Evolutionary conservation across 2,113 vertebrate species (phyloP), one percentile per base, ranked within the genome.

Genomic region (Hiodon tergisus): DNA sequence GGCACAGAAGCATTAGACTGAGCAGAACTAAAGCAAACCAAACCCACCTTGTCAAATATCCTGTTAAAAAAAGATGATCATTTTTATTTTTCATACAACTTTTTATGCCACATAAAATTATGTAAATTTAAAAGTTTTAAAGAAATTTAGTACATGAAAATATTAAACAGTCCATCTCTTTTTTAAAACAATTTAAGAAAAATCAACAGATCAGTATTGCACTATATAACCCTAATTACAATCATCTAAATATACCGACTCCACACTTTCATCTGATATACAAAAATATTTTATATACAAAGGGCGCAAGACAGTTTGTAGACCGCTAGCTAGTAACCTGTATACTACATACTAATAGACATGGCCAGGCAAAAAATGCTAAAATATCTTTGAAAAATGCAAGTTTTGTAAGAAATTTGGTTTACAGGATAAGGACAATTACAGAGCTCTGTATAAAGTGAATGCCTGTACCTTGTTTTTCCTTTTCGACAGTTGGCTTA

Each of bases 381-480:
- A 31, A 31, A 31, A 31, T 31, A 31, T 31, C 31, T 31, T 31
- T 31, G 31, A 31, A 31, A 31, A 31, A 9, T 14, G 3, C 58
- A 59, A 14, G 8, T 14, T 59, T 14, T n/a, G 47, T 2, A 54
- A 50, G 7, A 69, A 53, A 31, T 51, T 16, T 16, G 6, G 58
- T 59, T 9, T 59, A 14, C 9, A 11, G 58, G 3, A 11, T 59
- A 59, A 9, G 14, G 58, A 11, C 58, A 11, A 3, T 59, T 59
- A 55, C 51, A 55, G 10, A 31, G 8, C 4, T 31, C 50, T 4
- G 9, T 46, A 46, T 71, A 10, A 46, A n/a, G 17, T 11, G 6
- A 8, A 47, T 59, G 50, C 11, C 17, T 17, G 2, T 58, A 75
- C 73, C 73, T 75, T 59, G 16, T 68, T 48, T 67, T 11, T 7